Base-by-base conservation (phyloP, 2,888 invertebrate species). In the Phyto melanocephala region DNA sequence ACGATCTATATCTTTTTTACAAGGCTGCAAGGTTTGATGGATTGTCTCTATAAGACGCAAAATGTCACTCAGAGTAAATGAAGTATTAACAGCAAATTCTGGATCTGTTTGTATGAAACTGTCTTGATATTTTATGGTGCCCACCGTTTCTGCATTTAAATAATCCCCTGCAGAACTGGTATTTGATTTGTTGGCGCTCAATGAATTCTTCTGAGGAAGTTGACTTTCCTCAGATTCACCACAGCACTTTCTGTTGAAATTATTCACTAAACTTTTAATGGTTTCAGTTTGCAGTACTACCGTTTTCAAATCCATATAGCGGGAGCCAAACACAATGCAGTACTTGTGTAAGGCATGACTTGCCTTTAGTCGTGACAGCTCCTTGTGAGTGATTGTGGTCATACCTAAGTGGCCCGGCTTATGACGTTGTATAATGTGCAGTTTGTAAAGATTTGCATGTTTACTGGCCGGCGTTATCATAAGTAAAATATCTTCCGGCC, bases 401-500 rank as follows among this genome's bases (percentile, higher is more conserved):
- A 84, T 80, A n/a, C 82, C 83, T 42, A 84, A 50, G 24, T 85
- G 84, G 0, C 4, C 37, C 8, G 67, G 65, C 5, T 37, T 33
- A 1, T 76, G 33, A 1, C 85, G 74, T 65, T 85, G 79, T 40
- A 85, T 80, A 8, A 81, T 77, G 58, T 85, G 84, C 20, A 85
- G n/a, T 56, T 84, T 85, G 52, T 78, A 84, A 10, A 68, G 78
- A 24, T 78, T 77, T 0, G 17, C 17, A 68, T 84, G 83, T 63
- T 40, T 82, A 15, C 82, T 84, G 42, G 84, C 78, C n/a, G 85
- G 85, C 7, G 85, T 84, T 22, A 85, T 83, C 70, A 85, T 47
- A 4, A 85, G 37, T 22, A 85, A 42, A 13, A 85, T 72, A 37
- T 85, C 75, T 40, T 77, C n/a, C 0, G 72, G 50, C 52, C 52